Conservation (phyloP, 2,888 invertebrate species). For the Drosophila anceps region DNA sequence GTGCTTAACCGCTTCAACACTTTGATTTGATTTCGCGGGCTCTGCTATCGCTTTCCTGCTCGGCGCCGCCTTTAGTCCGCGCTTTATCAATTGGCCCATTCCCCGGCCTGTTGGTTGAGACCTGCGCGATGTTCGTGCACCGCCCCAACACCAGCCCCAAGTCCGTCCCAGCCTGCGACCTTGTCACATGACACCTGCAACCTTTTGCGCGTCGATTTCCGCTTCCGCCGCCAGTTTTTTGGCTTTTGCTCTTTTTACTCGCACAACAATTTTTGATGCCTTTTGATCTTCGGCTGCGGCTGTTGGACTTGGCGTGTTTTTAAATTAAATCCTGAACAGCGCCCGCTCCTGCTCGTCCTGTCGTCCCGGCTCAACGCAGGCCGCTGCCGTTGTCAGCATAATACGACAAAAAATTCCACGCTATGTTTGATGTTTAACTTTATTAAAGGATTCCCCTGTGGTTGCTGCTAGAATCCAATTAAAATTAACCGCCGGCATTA, state of each 20-base stretch:
- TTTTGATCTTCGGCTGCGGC: constrained; percentile 74
- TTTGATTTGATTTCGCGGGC: constrained; percentile 77
- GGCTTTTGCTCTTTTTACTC: constrained; percentile 55
- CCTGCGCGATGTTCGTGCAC: constrained; percentile 27
- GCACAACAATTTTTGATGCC: constrained; percentile 73
- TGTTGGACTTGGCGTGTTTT: constrained; percentile 83
- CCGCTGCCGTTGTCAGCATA: constrained; percentile 76
- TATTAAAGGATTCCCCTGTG: constrained; percentile 77
- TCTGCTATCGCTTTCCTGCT: constrained; percentile 38
- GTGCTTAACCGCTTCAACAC: constrained; percentile 80
- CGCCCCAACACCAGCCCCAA: neutral
- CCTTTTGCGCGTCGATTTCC: constrained; percentile 82
- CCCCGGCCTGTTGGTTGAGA: constrained; percentile 14
- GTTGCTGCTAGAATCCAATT: constrained; percentile 80
- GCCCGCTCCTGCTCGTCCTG: constrained; percentile 4
- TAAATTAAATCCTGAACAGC: constrained; percentile 81
- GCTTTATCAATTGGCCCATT: constrained; percentile 70
- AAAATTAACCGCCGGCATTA: constrained; percentile 82
- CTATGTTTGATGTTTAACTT: constrained; percentile 82
- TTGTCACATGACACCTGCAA: constrained; percentile 81
- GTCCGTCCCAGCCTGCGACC: constrained; percentile 39
- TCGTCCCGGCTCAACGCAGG: constrained; percentile 23
- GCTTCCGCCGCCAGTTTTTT: constrained; percentile 72
- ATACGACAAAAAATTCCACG: constrained; percentile 79
- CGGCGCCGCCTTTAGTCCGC: constrained; percentile 14